A percentile compares a stretch with the other conserved stretches of the same genome.
Conservation (phyloP, 2,888 invertebrate species). For the Cordylochernes scorpioides region DNA sequence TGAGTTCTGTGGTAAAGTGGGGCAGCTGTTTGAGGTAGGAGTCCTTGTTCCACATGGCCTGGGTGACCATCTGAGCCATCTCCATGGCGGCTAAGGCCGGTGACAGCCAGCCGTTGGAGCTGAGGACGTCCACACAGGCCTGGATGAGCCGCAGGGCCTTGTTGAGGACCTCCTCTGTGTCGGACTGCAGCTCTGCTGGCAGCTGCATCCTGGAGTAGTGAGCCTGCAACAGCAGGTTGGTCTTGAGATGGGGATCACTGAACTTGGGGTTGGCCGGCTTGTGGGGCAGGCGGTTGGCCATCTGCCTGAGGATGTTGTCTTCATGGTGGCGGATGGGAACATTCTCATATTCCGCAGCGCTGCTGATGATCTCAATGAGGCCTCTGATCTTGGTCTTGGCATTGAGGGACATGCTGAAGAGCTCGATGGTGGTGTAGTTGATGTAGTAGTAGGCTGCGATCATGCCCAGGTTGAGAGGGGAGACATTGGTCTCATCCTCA, state of each 20-base stretch:
- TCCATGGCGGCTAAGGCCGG: conserved; percentile 99
- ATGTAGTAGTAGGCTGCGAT: conserved; percentile 99
- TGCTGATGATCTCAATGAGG: conserved; percentile 84
- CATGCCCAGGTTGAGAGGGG: conserved; percentile 94
- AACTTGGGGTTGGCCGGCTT: conserved; percentile 48
- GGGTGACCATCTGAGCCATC: conserved; percentile 95
- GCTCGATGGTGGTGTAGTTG: conserved; percentile 92
- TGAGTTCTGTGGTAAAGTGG: conserved; percentile 63
- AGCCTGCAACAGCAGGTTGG: conserved; percentile 77
- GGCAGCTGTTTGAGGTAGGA: conserved; percentile 88
- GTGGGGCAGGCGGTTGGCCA: conserved; percentile 30
- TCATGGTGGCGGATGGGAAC: conserved; percentile 84
- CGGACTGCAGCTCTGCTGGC: conserved; percentile 83
- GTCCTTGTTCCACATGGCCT: conserved; percentile 99
- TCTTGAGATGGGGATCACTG: conserved; percentile 90
- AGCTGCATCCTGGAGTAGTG: conserved; percentile 79
- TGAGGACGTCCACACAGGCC: conserved; percentile 74
- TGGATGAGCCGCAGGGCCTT: conserved; percentile 29
- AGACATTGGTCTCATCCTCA: conserved; percentile 90
- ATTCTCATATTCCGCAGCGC: conserved; percentile 83
- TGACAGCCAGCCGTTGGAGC: conserved; percentile 87
- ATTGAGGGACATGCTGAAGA: conserved; percentile 86
- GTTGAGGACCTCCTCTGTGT: conserved; percentile 65
- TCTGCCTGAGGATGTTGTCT: conserved; percentile 45
- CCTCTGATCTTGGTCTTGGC: conserved; percentile 92